These are phyloP conservation scores for Orycteropus afer DNA, from an alignment of 2,113 vertebrate genomes.

Conservation along the genomic window DNA sequence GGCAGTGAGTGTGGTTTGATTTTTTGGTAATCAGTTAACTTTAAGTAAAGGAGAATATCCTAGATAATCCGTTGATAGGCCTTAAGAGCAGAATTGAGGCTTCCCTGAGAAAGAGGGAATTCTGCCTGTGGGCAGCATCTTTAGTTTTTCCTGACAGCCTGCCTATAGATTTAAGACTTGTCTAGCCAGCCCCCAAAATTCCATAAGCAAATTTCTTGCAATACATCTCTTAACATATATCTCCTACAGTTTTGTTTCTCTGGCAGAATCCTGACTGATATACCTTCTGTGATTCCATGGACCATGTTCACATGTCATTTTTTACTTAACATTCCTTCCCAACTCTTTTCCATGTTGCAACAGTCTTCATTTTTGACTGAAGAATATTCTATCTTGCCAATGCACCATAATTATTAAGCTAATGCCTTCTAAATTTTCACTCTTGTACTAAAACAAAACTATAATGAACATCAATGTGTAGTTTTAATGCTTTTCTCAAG, in stretches of 20 bases:
- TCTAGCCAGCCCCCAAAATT: not conserved
- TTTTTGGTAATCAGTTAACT: too few relatives aligned
- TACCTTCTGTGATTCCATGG: fast-evolving
- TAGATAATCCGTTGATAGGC: not conserved
- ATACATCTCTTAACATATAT: not conserved
- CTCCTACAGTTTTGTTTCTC: not conserved
- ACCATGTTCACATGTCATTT: fast-evolving
- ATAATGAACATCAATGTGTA: not conserved
- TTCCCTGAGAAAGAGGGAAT: not conserved
- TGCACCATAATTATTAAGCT: not conserved
- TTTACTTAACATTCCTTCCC: not conserved
- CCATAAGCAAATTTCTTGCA: too few relatives aligned
- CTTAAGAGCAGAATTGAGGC: not conserved
- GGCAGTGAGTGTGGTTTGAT: too few relatives aligned
- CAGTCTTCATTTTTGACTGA: not conserved
- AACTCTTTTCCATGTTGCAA: not conserved
- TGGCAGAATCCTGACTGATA: not conserved
- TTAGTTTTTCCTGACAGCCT: not conserved
- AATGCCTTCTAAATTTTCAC: not conserved
- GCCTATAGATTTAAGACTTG: not conserved
- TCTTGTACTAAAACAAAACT: not conserved
- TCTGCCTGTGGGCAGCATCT: not conserved
- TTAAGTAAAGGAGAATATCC: not conserved
- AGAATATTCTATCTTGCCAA: not conserved
- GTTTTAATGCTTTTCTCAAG: not conserved